Base-by-base conservation (phyloP, 2,888 invertebrate species). In the Pterostichus madidus region DNA sequence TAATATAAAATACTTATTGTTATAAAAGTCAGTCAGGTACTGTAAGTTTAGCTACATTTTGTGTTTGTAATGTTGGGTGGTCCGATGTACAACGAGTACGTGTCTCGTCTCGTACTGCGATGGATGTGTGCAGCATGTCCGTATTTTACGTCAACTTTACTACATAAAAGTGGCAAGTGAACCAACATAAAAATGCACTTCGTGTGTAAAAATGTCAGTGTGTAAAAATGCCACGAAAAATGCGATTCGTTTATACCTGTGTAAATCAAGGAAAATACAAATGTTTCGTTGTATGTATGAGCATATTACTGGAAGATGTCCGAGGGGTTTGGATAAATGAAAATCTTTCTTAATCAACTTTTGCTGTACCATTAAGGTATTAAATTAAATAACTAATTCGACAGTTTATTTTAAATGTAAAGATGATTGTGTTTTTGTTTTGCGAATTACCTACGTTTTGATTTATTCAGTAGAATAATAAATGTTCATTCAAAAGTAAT, bases 111-210 rank as follows among this genome's bases (percentile, higher is more conserved):
- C n/a, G n/a, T n/a, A 24, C 24, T 2, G 24, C 15, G 7, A 49
- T 75, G 35, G 35, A 53, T 75, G 75, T 15, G 17, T 44, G 24
- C 17, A 13, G 31, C 35, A 13, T 49, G 75, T 75, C 10, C 13
- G 49, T 73, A 44, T 71, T 71, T 64, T 56, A 56, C 56, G 39
- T 76, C 76, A 76, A 17, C 35, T 53, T 56, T 39, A 32, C 53
- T 17, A 56, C 15, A 56, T 35, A 75, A 75, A 71, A 71, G 44
- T 15, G 68, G 68, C 17, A 71, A 71, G 24, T 44, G 68, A 17
- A 44, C 68, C 68, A 53, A 76, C 76, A 76, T 76, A 76, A 76
- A 76, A 76, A 53, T 76, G 76, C 56, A 56, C 76, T 76, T 76
- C 56, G 44, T 56, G 56, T 76, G 56, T 76, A 76, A 76, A 76